Percentiles rank a stretch among this genome's conserved stretches.
These are phyloP conservation scores for Lasioglossum oenotherae DNA, from an alignment of 2,888 invertebrate species.

Conservation along the genomic window DNA sequence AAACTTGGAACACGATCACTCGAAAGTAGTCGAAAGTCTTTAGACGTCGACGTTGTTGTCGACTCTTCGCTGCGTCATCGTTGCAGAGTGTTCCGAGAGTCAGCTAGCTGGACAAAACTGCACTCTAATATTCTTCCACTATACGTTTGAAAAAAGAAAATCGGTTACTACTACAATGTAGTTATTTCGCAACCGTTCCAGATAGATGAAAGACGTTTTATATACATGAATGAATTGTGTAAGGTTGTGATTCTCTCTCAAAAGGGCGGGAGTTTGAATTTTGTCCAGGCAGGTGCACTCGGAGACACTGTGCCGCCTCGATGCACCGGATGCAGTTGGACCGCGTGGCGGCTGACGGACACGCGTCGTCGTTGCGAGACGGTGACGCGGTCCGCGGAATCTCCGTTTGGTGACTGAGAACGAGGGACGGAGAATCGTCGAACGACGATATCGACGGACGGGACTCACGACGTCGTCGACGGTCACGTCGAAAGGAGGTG, in stretches of 20 bases:
- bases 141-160: not conserved
- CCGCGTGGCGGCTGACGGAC: slow-evolving; percentile 54
- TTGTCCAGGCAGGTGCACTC: not conserved
- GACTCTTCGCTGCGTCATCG: slow-evolving; percentile 44
- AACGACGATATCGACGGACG: slow-evolving; percentile 57
- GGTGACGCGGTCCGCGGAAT: slow-evolving; percentile 63
- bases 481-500: slow-evolving; percentile 69
- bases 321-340: slow-evolving; percentile 13
- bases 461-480: slow-evolving; percentile 42
- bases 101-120: not conserved
- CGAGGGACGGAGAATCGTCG: slow-evolving; percentile 77
- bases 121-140: not conserved
- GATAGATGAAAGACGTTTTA: not conserved
- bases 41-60: not conserved
- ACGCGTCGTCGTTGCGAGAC: slow-evolving; percentile 36
- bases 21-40: not conserved
- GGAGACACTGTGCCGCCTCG: not conserved
- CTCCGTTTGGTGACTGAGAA: slow-evolving; percentile 56
- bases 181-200: not conserved
- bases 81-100: not conserved
- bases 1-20: not conserved
- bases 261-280: not conserved
- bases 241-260: not conserved
- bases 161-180: not conserved
- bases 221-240: not conserved